phyloP scores from a whole-genome alignment of 2,113 vertebrate species.

The Brachypteracias leptosomus region DNA sequence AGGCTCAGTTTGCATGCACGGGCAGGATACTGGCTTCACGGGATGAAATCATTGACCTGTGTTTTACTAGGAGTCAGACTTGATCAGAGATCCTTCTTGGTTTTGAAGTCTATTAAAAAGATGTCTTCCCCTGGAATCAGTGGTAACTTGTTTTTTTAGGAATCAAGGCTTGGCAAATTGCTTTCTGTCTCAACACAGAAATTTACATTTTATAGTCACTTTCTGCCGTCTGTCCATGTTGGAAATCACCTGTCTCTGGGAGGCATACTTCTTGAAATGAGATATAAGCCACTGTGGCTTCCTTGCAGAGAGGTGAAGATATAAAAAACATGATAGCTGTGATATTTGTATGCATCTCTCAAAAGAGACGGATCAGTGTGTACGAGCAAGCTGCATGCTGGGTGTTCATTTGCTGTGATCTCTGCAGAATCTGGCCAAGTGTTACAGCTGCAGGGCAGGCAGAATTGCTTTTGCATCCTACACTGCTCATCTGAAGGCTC shows the following conservation, averaged over 20 bases:
- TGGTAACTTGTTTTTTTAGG: background rate
- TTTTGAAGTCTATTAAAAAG: background rate
- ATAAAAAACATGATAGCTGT: background rate
- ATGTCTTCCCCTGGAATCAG: background rate
- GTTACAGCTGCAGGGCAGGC: background rate
- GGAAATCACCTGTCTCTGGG: background rate
- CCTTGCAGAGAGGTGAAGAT: background rate
- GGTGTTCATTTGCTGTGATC: background rate
- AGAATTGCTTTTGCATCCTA: background rate
- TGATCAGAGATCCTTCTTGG: background rate
- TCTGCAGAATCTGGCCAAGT: background rate
- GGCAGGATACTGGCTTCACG: background rate
- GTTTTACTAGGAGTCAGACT: background rate
- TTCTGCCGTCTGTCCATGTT: background rate
- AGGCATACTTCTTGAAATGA: background rate
- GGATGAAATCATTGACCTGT: constrained; percentile 1
- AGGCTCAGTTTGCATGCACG: background rate
- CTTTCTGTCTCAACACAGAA: background rate
- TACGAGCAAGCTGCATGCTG: background rate
- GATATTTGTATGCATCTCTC: background rate
- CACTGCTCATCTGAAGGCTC: background rate
- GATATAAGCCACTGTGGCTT: background rate
- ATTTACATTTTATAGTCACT: background rate
- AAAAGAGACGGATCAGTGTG: background rate
- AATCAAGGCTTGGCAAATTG: background rate